These are phyloP conservation scores for Corbicula japonica DNA, from an alignment of 2,888 invertebrate genomes.

Conservation along the genomic window DNA sequence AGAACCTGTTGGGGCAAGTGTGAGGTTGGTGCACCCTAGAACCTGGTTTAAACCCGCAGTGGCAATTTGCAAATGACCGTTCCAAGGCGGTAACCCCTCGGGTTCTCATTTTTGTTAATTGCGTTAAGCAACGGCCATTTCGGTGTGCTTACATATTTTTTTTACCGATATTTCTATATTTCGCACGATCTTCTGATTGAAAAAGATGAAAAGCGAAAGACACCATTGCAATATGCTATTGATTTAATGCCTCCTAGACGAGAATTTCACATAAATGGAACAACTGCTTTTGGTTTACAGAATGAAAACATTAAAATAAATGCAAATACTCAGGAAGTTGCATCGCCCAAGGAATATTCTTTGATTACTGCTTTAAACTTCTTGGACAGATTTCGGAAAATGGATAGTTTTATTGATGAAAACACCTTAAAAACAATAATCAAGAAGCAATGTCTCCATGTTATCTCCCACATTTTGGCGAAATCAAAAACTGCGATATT, in stretches of 20 bases:
- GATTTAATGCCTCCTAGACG: not conserved
- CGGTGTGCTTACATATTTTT: not conserved
- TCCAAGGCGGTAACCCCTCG: no score
- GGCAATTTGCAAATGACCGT: no score
- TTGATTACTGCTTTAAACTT: not conserved
- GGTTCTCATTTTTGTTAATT: no score
- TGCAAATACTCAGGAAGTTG: not conserved
- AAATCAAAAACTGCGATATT: no score
- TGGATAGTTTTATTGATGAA: not conserved
- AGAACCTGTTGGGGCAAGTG: not conserved
- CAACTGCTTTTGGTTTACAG: not conserved
- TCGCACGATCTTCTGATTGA: not conserved
- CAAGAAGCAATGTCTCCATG: slow-evolving; percentile 3
- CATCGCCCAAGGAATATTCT: not conserved
- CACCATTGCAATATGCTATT: not conserved
- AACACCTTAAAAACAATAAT: not conserved
- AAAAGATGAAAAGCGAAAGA: not conserved
- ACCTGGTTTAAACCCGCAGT: no score
- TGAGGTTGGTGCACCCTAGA: no score
- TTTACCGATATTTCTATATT: not conserved
- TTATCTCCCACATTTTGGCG: not conserved
- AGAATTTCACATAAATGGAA: not conserved
- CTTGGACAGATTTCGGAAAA: not conserved
- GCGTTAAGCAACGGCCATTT: not conserved
- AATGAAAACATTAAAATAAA: not conserved